Evolutionary conservation across 2,113 vertebrate genomes (phyloP).

Genomic region (Cyanistes caeruleus): DNA sequence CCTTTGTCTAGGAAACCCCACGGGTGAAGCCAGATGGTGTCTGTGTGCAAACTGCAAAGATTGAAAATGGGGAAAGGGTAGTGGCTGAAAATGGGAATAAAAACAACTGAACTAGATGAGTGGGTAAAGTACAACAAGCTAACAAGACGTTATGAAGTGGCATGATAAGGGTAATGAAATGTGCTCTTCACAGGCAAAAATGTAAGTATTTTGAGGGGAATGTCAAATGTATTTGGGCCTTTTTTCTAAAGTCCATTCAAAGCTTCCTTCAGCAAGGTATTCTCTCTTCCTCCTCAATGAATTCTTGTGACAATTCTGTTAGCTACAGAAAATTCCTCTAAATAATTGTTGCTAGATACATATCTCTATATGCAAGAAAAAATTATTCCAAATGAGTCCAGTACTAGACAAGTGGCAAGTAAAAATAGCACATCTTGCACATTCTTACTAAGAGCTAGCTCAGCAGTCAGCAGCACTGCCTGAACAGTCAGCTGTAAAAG

Average conservation of each 20-base stretch:
- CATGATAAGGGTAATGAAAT: background rate
- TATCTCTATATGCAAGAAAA: background rate
- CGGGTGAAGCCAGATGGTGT: conserved; percentile 34
- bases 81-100: conserved; percentile 17
- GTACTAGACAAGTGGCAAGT: background rate
- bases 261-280: background rate
- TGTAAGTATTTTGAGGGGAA: background rate
- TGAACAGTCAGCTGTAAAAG: background rate
- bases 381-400: background rate
- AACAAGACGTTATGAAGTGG: background rate
- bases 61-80: background rate
- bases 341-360: background rate
- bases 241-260: background rate
- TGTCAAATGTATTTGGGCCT: background rate
- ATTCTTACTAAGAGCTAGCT: background rate
- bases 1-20: background rate
- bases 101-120: background rate
- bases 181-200: background rate
- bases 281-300: background rate
- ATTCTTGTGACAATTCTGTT: background rate
- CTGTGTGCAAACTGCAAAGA: background rate
- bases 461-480: background rate
- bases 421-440: conserved; percentile 26
- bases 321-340: background rate
- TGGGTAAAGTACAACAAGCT: background rate